phyloP scores from a whole-genome alignment of 2,113 vertebrate species.

The Cheilinus undulatus region DNA sequence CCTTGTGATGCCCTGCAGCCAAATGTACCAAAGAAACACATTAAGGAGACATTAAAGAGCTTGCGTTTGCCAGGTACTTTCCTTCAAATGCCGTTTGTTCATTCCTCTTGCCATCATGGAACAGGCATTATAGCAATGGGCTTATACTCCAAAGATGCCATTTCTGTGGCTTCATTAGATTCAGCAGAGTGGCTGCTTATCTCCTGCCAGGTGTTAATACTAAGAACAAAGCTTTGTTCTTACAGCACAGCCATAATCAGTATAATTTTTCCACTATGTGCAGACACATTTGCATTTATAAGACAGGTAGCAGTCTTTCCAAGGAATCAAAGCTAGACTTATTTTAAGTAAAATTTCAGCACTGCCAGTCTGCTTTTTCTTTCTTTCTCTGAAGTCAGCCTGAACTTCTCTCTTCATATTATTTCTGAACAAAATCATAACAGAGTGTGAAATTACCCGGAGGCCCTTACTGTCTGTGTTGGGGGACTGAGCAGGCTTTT shows the following conservation, averaged over 20 bases:
- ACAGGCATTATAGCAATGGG: slow-evolving; percentile 11
- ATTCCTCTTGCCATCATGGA: slow-evolving; percentile 39
- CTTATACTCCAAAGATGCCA: slow-evolving; percentile 18
- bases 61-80: slow-evolving; percentile 51
- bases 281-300: slow-evolving; percentile 38
- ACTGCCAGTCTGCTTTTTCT: slow-evolving; percentile 31
- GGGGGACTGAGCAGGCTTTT: slow-evolving; percentile 67
- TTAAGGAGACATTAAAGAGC: slow-evolving; percentile 65
- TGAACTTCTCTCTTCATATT: slow-evolving; percentile 52
- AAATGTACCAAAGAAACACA: slow-evolving; percentile 64
- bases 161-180: slow-evolving; percentile 39
- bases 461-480: slow-evolving; percentile 70
- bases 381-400: slow-evolving; percentile 51
- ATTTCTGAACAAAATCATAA: slow-evolving; percentile 75
- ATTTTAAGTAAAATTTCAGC: slow-evolving; percentile 28
- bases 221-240: slow-evolving; percentile 33
- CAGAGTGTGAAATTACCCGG: slow-evolving; percentile 77
- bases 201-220: slow-evolving; percentile 32
- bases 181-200: slow-evolving; percentile 19
- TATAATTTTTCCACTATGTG: slow-evolving; percentile 14
- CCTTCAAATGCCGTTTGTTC: slow-evolving; percentile 37
- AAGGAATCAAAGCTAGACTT: slow-evolving; percentile 22
- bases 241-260: slow-evolving; percentile 21
- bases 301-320: slow-evolving; percentile 30
- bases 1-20: slow-evolving; percentile 60